Evolutionary conservation across 2,113 vertebrate genomes (phyloP).

Genomic region (Mixornis gularis): DNA sequence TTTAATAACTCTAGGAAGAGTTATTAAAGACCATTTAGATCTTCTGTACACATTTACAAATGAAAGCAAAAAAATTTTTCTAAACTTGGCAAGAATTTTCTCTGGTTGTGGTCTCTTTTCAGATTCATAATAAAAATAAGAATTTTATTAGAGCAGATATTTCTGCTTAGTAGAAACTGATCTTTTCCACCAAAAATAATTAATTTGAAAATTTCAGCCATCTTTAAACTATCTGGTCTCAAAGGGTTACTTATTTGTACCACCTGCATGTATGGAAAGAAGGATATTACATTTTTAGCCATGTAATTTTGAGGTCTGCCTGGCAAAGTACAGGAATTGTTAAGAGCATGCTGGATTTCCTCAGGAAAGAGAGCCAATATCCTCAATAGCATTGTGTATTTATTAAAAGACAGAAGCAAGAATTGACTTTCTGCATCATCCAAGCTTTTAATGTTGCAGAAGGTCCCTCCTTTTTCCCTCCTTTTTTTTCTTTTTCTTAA

Average conservation of each 20-base stretch:
- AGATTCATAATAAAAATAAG: not conserved
- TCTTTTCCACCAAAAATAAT: not conserved
- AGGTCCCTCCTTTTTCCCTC: not conserved
- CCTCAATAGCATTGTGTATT: slow-evolving; percentile 4
- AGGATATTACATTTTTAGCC: not conserved
- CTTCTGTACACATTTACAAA: not conserved
- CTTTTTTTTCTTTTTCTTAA: no score
- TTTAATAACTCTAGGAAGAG: not conserved
- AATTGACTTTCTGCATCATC: not conserved
- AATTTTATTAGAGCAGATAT: not conserved
- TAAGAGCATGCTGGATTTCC: slow-evolving; percentile 12
- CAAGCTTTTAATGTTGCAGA: not conserved
- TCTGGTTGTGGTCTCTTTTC: not conserved
- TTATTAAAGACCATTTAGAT: not conserved
- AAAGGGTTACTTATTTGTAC: not conserved
- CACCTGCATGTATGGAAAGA: not conserved
- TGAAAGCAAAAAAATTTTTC: not conserved
- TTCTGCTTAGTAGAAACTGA: not conserved
- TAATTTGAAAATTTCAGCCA: not conserved
- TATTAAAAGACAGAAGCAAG: not conserved
- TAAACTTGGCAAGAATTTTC: not conserved
- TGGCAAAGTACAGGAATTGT: not conserved
- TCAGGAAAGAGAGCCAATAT: slow-evolving; percentile 43
- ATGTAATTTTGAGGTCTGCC: not conserved
- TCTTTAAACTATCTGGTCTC: not conserved